Conservation (phyloP, 2,113 vertebrate species). For the Herpetotheres cachinnans region DNA sequence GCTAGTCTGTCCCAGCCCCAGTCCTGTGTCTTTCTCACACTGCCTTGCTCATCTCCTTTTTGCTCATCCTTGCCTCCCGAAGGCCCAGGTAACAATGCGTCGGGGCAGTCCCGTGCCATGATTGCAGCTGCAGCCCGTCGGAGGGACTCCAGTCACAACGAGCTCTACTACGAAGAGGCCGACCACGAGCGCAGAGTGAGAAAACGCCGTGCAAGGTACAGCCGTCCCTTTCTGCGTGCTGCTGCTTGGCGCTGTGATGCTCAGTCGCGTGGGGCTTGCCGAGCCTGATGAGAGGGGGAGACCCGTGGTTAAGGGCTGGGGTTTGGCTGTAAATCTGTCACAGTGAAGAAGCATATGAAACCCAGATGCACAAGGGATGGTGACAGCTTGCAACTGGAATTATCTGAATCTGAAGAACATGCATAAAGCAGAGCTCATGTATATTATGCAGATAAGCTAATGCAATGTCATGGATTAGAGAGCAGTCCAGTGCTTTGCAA, state of each 20-base stretch:
- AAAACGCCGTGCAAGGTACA: slow-evolving; percentile 77
- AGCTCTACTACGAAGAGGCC: slow-evolving; percentile 87
- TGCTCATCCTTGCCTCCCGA: background rate
- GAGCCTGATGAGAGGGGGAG: accelerated
- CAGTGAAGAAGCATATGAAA: background rate
- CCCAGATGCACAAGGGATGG: background rate
- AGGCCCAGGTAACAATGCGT: slow-evolving; percentile 80
- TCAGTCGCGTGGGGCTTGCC: accelerated
- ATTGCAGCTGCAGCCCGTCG: slow-evolving; percentile 84
- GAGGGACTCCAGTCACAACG: slow-evolving; percentile 89
- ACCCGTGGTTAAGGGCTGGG: background rate
- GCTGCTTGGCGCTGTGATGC: accelerated
- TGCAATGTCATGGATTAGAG: background rate
- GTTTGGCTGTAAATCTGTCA: background rate
- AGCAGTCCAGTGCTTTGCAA: background rate
- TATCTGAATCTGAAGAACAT: background rate
- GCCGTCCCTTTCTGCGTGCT: accelerated
- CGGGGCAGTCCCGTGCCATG: slow-evolving; percentile 87
- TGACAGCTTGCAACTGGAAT: background rate
- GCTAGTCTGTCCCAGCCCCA: background rate
- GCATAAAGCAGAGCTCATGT: background rate
- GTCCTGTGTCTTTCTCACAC: background rate
- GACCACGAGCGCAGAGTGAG: slow-evolving; percentile 75
- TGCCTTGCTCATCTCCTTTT: background rate
- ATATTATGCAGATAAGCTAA: background rate